Conservation (phyloP, 1,140 invertebrate species). For the Drosophila arizonae region DNA sequence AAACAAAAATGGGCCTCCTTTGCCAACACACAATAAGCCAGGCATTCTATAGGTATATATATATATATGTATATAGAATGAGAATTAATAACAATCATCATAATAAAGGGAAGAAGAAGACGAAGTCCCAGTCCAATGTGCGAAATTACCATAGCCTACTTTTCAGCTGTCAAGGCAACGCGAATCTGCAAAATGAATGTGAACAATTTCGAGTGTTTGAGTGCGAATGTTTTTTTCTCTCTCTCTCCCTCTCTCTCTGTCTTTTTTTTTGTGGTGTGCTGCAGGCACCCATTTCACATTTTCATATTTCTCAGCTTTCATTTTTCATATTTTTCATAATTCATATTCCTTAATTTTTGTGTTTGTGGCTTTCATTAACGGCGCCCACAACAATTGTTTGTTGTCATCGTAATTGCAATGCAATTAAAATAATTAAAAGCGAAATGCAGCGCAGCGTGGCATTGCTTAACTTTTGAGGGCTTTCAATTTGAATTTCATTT, state of each 20-base stretch:
- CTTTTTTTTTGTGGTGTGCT: background rate
- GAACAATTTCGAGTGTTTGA: constrained; percentile 29
- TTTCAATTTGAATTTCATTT: constrained; percentile 7
- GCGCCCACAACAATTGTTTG: constrained; percentile 50
- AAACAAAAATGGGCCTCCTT: background rate
- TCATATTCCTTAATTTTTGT: constrained; percentile 28
- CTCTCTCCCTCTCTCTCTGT: background rate
- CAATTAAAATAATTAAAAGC: constrained; percentile 79
- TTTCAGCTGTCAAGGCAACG: constrained; percentile 59
- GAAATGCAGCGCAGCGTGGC: constrained; percentile 32
- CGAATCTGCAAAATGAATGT: constrained; percentile 48
- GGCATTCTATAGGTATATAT: constrained; percentile 11
- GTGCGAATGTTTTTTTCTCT: constrained; percentile 6
- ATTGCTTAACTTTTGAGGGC: constrained; percentile 16
- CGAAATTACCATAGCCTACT: constrained; percentile 65
- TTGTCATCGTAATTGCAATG: constrained; percentile 68
- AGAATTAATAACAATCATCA: constrained; percentile 35
- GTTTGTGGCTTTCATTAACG: constrained; percentile 37
- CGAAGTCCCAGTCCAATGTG: constrained; percentile 20
- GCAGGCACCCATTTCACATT: constrained; percentile 8
- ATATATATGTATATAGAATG: constrained; percentile 15
- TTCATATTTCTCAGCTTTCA: constrained; percentile 2
- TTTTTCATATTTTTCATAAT: background rate
- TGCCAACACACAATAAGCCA: constrained; percentile 10
- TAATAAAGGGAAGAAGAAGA: constrained; percentile 31